Evolutionary conservation across 1,140 invertebrate genomes (phyloP), one percentile per base, ranked within the genome.

Genomic region (Ostrea edulis): DNA sequence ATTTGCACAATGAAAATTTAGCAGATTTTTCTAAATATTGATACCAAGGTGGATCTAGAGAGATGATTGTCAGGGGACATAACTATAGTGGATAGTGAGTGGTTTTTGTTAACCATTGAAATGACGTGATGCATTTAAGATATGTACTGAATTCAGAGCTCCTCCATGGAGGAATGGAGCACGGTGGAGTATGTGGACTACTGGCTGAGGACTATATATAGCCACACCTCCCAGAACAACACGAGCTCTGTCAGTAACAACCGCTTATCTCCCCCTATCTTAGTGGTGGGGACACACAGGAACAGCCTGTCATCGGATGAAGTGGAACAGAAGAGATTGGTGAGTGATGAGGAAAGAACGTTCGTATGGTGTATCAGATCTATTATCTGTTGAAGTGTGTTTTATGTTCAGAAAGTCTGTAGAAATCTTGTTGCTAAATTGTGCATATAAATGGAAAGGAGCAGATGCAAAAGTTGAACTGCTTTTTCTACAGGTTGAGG

Each of bases 261-360:
- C n/a, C 88, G 90, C 12, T 88, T 95, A 11, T 94, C 94, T 52
- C 95, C 95, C 8, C 93, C 95, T 17, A 93, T 95, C 65, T 92
- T 95, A 83, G 92, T 95, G 44, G 94, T 95, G 12, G 95, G 95
- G 5, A 94, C 94, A 0, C 95, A 95, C 87, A 91, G 93, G 83
- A 92, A 94, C 65, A 91, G 91, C 88, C 90, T 95, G n/a, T 82
- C 92, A 86, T 65, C 88, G 12, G 92, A 95, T 68, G 89, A 86
- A 17, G 87, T 86, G 0, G 51, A 89, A 29, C 87, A 90, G 25
- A 84, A 92, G 52, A 82, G 92, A 81, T 82, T 93, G 91, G 94
- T 94, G 25, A 77, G 68, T 14, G 25, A 22, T 44, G 29, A 29
- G 29, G 12, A 5, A 58, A 58, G n/a, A 20, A 62, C n/a, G 20